Evolutionary conservation across 2,888 invertebrate species (phyloP).

Genomic region (Abrostola triplasia): DNA sequence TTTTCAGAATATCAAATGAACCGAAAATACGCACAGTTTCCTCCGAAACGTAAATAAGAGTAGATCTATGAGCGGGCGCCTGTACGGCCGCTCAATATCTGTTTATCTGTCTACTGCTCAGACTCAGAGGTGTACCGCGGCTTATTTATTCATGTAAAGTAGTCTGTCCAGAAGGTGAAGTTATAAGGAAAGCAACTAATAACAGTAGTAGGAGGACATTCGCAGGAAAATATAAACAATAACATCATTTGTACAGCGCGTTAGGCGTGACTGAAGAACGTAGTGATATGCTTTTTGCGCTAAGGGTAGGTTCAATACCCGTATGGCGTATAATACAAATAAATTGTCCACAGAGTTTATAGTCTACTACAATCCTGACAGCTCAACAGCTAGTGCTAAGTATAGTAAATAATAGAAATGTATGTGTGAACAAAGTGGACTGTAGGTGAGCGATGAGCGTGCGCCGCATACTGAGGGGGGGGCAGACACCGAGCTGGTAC

Average conservation of each 20-base stretch:
- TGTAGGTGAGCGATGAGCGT: constrained; percentile 31
- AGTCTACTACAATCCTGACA: neutral
- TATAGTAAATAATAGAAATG: constrained; percentile 19
- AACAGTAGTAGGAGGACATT: constrained; percentile 7
- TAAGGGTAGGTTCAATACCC: too few relatives aligned
- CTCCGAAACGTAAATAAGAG: constrained; percentile 29
- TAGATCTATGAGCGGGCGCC: constrained; percentile 9
- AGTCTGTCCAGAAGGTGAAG: constrained; percentile 22
- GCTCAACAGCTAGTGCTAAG: neutral
- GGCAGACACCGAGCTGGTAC: constrained; percentile 5
- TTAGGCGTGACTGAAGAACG: too few relatives aligned
- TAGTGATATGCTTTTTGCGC: too few relatives aligned
- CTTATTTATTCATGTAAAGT: constrained; percentile 41
- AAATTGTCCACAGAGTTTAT: too few relatives aligned
- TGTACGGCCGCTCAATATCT: constrained; percentile 31
- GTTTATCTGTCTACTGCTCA: constrained; percentile 40
- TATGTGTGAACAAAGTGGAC: constrained; percentile 8
- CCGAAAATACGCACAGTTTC: constrained; percentile 56
- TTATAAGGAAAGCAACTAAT: constrained; percentile 32
- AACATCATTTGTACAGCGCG: too few relatives aligned
- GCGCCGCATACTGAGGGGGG: constrained; percentile 25
- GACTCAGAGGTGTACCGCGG: constrained; percentile 30
- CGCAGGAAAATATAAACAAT: neutral
- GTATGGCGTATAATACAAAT: too few relatives aligned
- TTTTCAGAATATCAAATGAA: constrained; percentile 54